phyloP scores from a whole-genome alignment of 2,888 invertebrate genomes.

The Opisthograptis luteolata region DNA sequence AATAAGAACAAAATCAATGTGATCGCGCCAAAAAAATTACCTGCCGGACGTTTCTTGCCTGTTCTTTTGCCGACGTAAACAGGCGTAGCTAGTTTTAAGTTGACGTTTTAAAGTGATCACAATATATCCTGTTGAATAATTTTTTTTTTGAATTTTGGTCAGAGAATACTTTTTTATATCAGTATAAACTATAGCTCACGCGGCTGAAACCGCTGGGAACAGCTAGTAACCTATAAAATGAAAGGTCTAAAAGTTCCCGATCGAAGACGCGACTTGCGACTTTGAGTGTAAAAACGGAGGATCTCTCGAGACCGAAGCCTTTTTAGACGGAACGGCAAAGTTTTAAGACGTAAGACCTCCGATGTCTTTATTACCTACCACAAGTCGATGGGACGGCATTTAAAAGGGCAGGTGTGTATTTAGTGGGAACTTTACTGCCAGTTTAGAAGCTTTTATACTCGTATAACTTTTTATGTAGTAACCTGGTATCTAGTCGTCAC shows the following conservation, averaged over 20 bases:
- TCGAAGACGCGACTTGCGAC: conserved; percentile 44
- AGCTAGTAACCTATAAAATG: conserved; percentile 19
- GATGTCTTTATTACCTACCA: conserved; percentile 44
- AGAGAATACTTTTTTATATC: too few relatives aligned
- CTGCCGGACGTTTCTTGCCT: too few relatives aligned
- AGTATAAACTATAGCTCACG: too few relatives aligned
- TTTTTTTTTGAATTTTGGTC: too few relatives aligned
- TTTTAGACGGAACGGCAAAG: conserved; percentile 45
- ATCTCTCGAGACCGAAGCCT: conserved; percentile 43
- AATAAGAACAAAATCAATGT: too few relatives aligned
- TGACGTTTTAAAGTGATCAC: too few relatives aligned
- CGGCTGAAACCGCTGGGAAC: too few relatives aligned
- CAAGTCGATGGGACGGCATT: conserved; percentile 25
- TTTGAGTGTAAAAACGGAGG: conserved; percentile 44
- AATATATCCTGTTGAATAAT: too few relatives aligned
- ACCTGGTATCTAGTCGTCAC: too few relatives aligned
- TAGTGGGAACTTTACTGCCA: conserved; percentile 18
- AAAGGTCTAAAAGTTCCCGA: conserved; percentile 42
- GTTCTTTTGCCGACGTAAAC: too few relatives aligned
- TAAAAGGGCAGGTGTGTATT: conserved; percentile 24
- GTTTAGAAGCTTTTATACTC: conserved; percentile 16
- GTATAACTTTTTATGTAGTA: conserved; percentile 5
- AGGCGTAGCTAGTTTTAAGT: too few relatives aligned
- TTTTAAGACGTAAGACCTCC: conserved; percentile 44
- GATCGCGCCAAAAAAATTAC: too few relatives aligned